A percentile compares a stretch with the other conserved stretches of the same genome.
Evolutionary conservation across 1,140 invertebrate species (phyloP).

Genomic region (Druon quercuslanigerum): DNA sequence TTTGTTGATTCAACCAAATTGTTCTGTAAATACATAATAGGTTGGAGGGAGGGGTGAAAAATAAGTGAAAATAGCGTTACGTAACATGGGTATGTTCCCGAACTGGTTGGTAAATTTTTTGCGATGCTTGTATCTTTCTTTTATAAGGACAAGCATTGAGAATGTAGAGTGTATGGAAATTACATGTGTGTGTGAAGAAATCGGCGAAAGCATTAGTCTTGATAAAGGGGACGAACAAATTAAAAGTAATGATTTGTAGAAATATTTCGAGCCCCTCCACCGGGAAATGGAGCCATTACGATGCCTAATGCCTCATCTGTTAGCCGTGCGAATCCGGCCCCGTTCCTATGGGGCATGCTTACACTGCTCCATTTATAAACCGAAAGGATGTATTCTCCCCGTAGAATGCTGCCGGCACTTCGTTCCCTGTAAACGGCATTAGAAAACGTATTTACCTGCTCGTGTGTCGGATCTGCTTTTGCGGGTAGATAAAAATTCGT

Average conservation of each 20-base stretch:
- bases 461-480: constrained; percentile 54
- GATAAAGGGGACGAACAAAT: constrained; percentile 74
- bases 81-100: too few relatives aligned
- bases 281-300: constrained; percentile 70
- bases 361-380: constrained; percentile 71
- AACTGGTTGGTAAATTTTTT: too few relatives aligned
- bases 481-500: constrained; percentile 51
- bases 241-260: constrained; percentile 77
- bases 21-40: too few relatives aligned
- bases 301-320: constrained; percentile 72
- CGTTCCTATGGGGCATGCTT: constrained; percentile 71
- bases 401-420: constrained; percentile 51
- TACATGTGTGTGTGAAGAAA: background rate
- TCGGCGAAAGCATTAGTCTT: constrained; percentile 64
- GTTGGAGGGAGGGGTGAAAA: too few relatives aligned
- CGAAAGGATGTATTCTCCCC: constrained; percentile 66
- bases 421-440: constrained; percentile 56
- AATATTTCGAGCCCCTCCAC: constrained; percentile 70
- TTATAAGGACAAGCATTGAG: too few relatives aligned
- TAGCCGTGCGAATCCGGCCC: constrained; percentile 67
- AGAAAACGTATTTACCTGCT: constrained; percentile 52
- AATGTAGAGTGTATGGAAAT: too few relatives aligned
- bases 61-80: too few relatives aligned
- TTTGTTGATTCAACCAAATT: too few relatives aligned
- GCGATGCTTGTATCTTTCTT: too few relatives aligned